Percentiles rank a stretch among this genome's conserved stretches.
Conservation (phyloP, 2,888 invertebrate genomes). For the Endomychus coccineus region DNA sequence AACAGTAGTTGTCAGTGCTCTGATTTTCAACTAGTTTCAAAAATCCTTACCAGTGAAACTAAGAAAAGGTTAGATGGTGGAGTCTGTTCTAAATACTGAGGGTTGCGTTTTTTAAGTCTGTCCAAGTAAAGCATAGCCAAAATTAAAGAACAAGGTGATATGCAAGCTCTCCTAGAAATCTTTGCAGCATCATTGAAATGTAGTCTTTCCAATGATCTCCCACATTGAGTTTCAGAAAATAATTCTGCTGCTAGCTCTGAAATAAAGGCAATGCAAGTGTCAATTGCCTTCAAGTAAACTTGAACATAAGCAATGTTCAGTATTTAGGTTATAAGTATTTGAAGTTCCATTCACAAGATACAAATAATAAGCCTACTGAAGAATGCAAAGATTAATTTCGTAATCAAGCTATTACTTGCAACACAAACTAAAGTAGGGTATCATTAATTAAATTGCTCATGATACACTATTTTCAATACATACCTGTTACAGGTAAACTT, state of each 20-base stretch:
- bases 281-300: too few species aligned
- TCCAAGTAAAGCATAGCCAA: slow-evolving; percentile 91
- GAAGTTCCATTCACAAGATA: neutral
- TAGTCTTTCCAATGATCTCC: slow-evolving; percentile 68
- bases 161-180: slow-evolving; percentile 71
- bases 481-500: slow-evolving; percentile 75
- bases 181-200: slow-evolving; percentile 69
- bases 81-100: slow-evolving; percentile 73
- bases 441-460: neutral
- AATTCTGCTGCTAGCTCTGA: slow-evolving; percentile 77
- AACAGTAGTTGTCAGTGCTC: neutral
- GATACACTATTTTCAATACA: slow-evolving; percentile 24
- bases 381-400: neutral
- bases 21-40: neutral
- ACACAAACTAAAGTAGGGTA: too few species aligned
- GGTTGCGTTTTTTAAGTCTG: slow-evolving; percentile 72
- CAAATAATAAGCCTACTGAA: slow-evolving; percentile 1
- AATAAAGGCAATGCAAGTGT: too few species aligned
- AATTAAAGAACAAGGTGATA: slow-evolving; percentile 88
- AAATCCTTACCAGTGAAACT: slow-evolving; percentile 75
- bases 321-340: too few species aligned
- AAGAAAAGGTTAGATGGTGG: slow-evolving; percentile 90
- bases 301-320: too few species aligned
- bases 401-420: too few species aligned
- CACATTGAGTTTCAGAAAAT: slow-evolving; percentile 71